Evolutionary conservation across 2,888 invertebrate species (phyloP).

Genomic region (Gryllus longicercus): DNA sequence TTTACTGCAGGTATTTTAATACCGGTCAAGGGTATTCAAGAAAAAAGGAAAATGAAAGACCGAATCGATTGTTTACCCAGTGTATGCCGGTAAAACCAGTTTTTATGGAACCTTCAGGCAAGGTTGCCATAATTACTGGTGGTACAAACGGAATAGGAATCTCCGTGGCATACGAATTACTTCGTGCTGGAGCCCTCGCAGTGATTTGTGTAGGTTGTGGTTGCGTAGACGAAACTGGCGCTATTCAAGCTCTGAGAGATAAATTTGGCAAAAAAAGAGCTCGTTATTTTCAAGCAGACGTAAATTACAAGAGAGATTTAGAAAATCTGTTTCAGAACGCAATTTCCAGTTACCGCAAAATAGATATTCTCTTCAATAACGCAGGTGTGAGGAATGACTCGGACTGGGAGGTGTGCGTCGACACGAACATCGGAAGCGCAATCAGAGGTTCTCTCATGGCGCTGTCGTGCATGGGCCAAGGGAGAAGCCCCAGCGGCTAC

Average conservation of each 20-base stretch:
- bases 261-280: conserved; percentile 17
- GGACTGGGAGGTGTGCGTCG: neutral
- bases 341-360: neutral
- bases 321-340: neutral
- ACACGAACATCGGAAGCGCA: neutral
- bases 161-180: neutral
- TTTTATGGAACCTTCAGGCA: neutral
- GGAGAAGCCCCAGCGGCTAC: neutral
- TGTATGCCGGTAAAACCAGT: no score
- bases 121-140: neutral
- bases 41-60: no score
- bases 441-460: neutral
- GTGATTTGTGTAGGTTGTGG: neutral
- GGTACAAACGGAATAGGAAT: neutral
- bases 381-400: neutral
- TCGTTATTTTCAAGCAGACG: neutral
- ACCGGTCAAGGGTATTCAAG: no score
- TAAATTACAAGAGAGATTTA: neutral
- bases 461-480: neutral
- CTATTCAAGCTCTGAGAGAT: neutral
- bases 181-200: neutral
- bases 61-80: no score
- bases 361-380: conserved; percentile 4
- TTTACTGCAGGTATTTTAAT: no score
- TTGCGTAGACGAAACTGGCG: neutral